A percentile compares a stretch with the other conserved stretches of the same genome.
phyloP scores from a whole-genome alignment of 2,113 vertebrate genomes.

The Equus quagga region DNA sequence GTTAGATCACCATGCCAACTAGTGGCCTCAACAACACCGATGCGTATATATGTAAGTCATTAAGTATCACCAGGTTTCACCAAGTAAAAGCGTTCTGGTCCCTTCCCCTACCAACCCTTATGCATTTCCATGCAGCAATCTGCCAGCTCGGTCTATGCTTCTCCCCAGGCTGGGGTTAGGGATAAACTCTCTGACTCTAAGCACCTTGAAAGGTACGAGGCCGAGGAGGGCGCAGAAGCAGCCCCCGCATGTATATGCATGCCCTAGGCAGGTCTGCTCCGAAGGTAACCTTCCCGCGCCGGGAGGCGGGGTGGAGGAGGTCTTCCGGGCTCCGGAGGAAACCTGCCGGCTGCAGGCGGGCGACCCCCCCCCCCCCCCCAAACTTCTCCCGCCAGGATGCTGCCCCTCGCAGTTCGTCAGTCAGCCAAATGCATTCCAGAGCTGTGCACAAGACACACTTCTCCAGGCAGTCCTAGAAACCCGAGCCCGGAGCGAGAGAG shows the following conservation, averaged over 20 bases:
- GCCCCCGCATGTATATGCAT: background rate
- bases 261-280: conserved; percentile 36
- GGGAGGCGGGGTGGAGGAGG: conserved; percentile 55
- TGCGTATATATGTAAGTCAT: background rate
- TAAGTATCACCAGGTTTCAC: background rate
- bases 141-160: background rate
- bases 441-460: conserved; percentile 74
- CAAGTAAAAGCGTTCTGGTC: background rate
- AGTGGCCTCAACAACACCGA: background rate
- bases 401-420: conserved; percentile 72
- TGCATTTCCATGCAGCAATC: background rate
- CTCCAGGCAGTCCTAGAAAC: conserved; percentile 81
- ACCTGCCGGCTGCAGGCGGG: conserved; percentile 64
- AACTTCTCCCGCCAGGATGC: conserved; percentile 67
- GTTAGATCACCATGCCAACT: conserved; percentile 61
- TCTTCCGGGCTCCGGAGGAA: conserved; percentile 76
- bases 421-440: conserved; percentile 82
- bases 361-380: background rate
- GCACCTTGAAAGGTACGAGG: conserved; percentile 11
- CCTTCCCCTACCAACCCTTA: background rate
- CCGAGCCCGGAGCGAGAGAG: conserved; percentile 75
- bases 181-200: conserved; percentile 51
- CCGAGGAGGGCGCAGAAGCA: background rate
- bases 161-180: background rate
- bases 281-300: conserved; percentile 64